phyloP scores from a whole-genome alignment of 2,797 vertebrate genomes.

The Tragelaphus oryx region DNA sequence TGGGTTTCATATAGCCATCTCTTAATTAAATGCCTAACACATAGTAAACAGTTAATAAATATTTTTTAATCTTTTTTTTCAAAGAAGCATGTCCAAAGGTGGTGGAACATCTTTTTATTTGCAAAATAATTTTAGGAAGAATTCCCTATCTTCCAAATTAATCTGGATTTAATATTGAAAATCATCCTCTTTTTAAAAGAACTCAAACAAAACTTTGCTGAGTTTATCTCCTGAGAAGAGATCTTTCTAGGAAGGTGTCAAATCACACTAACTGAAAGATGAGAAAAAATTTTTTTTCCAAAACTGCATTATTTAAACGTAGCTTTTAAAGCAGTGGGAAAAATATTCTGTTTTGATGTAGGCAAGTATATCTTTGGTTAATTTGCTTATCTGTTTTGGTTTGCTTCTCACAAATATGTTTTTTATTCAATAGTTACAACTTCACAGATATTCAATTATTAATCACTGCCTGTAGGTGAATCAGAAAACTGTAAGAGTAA shows the following conservation, averaged over 20 bases:
- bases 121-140: neutral
- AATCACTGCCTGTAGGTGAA: slow-evolving; percentile 15
- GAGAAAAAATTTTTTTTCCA: neutral
- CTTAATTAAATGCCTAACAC: neutral
- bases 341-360: neutral
- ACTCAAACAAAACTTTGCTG: neutral
- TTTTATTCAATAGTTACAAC: neutral
- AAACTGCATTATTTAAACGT: neutral
- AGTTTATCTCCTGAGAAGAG: slow-evolving; percentile 37
- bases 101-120: neutral
- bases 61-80: neutral
- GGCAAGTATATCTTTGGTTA: neutral
- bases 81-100: neutral
- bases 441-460: neutral
- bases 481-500: slow-evolving; percentile 9
- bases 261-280: neutral
- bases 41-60: neutral
- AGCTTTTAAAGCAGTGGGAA: slow-evolving; percentile 8
- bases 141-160: slow-evolving; percentile 9
- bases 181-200: neutral
- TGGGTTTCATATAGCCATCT: neutral
- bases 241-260: slow-evolving; percentile 40
- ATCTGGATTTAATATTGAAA: slow-evolving; percentile 40
- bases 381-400: neutral
- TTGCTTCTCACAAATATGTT: neutral